phyloP scores from a whole-genome alignment of 2,888 invertebrate species.

The Leucophenga maculata region DNA sequence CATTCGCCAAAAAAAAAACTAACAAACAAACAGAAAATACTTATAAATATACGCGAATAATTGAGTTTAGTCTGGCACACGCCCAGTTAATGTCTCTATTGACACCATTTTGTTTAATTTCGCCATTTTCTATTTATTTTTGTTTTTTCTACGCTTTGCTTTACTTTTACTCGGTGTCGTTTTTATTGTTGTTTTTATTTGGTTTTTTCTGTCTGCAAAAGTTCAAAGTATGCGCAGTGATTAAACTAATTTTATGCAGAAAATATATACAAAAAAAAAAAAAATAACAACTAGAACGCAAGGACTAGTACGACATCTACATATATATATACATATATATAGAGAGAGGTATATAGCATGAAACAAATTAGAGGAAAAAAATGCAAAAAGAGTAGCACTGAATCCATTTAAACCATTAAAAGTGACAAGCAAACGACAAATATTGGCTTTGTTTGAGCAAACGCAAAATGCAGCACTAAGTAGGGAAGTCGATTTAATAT shows the following conservation, averaged over 20 bases:
- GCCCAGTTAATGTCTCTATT: slow-evolving; percentile 63
- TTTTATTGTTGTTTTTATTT: slow-evolving; percentile 4
- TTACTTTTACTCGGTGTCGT: slow-evolving; percentile 17
- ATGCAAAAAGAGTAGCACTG: slow-evolving; percentile 42
- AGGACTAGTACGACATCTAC: slow-evolving; percentile 19
- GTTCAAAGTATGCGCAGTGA: slow-evolving; percentile 50
- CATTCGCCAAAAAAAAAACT: background rate
- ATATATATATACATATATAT: no score
- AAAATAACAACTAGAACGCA: background rate
- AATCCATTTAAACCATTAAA: slow-evolving; percentile 65
- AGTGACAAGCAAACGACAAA: slow-evolving; percentile 57
- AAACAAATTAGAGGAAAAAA: slow-evolving; percentile 8
- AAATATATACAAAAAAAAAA: slow-evolving; percentile 28
- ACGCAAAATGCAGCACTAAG: slow-evolving; percentile 33
- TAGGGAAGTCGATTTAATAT: slow-evolving; percentile 23
- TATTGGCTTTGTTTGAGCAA: slow-evolving; percentile 6
- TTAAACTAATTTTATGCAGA: slow-evolving; percentile 65
- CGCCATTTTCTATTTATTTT: background rate
- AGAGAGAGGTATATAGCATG: no score
- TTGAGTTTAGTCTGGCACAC: slow-evolving; percentile 38
- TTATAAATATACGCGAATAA: background rate
- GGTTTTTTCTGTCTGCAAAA: background rate
- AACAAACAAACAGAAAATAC: no score
- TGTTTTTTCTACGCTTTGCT: slow-evolving; percentile 52
- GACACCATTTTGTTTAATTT: slow-evolving; percentile 46